A percentile compares a stretch with the other conserved stretches of the same genome.
Conservation (phyloP, 2,888 invertebrate species). For the Plagodis dolabraria region DNA sequence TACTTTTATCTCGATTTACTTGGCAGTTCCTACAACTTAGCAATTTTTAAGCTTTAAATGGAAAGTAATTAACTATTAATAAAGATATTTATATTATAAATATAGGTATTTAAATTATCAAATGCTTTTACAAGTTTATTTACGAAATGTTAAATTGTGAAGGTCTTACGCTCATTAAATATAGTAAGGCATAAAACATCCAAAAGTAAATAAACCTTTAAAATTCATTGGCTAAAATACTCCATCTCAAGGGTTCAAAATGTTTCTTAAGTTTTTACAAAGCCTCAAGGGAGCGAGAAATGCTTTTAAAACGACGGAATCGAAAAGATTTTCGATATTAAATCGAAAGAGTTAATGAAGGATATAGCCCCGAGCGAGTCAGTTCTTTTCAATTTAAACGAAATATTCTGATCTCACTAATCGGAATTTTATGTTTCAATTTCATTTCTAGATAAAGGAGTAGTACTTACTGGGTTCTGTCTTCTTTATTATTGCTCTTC, state of each 20-base stretch:
- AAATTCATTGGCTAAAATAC: slow-evolving; percentile 23
- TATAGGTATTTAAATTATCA: too few species aligned
- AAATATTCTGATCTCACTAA: slow-evolving; percentile 65
- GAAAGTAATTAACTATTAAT: too few species aligned
- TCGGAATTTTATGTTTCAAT: slow-evolving; percentile 76
- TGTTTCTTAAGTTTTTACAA: slow-evolving; percentile 33
- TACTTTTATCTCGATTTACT: too few species aligned
- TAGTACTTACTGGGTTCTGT: slow-evolving; percentile 32
- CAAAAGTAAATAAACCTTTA: slow-evolving; percentile 12
- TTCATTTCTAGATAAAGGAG: slow-evolving; percentile 50
- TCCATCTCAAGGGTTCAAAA: slow-evolving; percentile 29
- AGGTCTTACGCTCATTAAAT: neutral
- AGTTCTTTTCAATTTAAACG: slow-evolving; percentile 65
- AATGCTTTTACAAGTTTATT: too few species aligned
- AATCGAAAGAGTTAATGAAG: slow-evolving; percentile 73
- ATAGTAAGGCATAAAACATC: slow-evolving; percentile 10
- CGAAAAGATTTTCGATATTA: slow-evolving; percentile 58
- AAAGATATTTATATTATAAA: too few species aligned
- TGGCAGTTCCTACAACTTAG: too few species aligned
- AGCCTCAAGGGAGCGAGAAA: slow-evolving; percentile 32
- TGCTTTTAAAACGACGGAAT: slow-evolving; percentile 38
- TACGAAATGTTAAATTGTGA: too few species aligned
- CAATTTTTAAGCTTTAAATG: too few species aligned
- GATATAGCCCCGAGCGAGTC: slow-evolving; percentile 61
- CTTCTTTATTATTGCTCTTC: slow-evolving; percentile 35